Conservation (phyloP, 2,888 invertebrate genomes). For the Tachina fera region DNA sequence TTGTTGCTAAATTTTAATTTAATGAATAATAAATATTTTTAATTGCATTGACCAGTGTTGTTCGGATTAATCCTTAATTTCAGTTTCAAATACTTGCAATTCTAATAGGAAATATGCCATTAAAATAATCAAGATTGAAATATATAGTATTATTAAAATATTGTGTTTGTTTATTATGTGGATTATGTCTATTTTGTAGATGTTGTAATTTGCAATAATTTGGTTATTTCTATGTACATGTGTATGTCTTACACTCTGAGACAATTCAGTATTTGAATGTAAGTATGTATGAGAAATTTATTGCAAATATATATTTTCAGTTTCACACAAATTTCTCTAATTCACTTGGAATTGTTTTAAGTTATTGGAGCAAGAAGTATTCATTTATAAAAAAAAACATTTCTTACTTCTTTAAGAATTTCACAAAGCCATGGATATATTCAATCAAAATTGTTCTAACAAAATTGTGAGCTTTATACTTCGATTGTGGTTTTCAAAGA, state of each 20-base stretch:
- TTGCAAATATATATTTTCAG: conserved; percentile 29
- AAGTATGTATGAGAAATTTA: conserved; percentile 1
- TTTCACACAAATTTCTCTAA: conserved; percentile 20
- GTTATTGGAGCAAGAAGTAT: neutral
- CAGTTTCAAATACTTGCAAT: too few relatives aligned
- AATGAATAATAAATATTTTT: too few relatives aligned
- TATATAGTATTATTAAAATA: conserved; percentile 28
- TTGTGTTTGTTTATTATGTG: neutral
- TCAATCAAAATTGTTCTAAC: neutral
- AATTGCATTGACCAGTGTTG: too few relatives aligned
- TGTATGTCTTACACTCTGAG: too few relatives aligned
- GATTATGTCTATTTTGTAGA: neutral
- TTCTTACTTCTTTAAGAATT: neutral
- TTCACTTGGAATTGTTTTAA: conserved; percentile 8
- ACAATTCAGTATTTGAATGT: too few relatives aligned
- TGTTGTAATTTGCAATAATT: conserved; percentile 34
- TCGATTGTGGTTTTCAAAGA: too few relatives aligned
- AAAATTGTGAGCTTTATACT: neutral
- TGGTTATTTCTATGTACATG: conserved; percentile 15
- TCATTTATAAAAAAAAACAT: neutral
- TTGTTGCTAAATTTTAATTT: too few relatives aligned
- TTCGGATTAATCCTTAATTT: too few relatives aligned
- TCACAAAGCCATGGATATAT: neutral
- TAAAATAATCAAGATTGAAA: neutral
- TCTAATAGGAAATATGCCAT: too few relatives aligned